phyloP scores from a whole-genome alignment of 2,797 vertebrate genomes.

The Acanthis flammea region DNA sequence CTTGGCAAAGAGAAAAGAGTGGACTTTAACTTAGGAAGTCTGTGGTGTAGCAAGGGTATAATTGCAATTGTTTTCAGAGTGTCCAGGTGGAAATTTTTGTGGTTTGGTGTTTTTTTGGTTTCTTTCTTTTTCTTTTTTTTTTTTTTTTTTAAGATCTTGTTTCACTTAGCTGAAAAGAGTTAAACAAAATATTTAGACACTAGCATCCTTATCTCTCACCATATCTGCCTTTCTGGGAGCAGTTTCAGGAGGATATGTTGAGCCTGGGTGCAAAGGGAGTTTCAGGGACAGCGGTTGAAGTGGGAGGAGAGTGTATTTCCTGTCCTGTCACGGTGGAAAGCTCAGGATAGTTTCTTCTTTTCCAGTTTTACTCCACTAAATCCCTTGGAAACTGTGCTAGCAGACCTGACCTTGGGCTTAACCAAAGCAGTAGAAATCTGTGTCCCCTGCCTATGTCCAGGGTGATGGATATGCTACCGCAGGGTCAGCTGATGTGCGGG shows the following conservation, averaged over 20 bases:
- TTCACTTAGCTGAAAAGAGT: background rate
- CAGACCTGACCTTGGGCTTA: background rate
- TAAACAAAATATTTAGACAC: background rate
- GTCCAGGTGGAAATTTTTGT: background rate
- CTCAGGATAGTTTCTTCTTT: background rate
- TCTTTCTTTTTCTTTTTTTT: background rate
- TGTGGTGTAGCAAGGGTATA: background rate
- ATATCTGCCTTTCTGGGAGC: background rate
- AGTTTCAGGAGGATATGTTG: background rate
- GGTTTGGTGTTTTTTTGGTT: background rate
- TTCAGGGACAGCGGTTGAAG: background rate
- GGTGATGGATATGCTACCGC: background rate
- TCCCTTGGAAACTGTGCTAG: background rate
- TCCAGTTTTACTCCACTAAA: background rate
- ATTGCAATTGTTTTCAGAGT: background rate
- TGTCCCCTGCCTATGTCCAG: background rate
- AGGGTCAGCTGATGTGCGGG: background rate
- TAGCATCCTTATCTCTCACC: background rate
- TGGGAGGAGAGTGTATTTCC: background rate
- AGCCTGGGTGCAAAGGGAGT: background rate
- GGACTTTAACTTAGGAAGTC: background rate
- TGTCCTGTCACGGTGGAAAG: background rate
- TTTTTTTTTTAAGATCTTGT: background rate
- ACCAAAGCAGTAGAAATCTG: background rate
- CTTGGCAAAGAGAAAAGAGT: background rate